Conservation (phyloP, 2,797 vertebrate species). For the Argya squamiceps region DNA sequence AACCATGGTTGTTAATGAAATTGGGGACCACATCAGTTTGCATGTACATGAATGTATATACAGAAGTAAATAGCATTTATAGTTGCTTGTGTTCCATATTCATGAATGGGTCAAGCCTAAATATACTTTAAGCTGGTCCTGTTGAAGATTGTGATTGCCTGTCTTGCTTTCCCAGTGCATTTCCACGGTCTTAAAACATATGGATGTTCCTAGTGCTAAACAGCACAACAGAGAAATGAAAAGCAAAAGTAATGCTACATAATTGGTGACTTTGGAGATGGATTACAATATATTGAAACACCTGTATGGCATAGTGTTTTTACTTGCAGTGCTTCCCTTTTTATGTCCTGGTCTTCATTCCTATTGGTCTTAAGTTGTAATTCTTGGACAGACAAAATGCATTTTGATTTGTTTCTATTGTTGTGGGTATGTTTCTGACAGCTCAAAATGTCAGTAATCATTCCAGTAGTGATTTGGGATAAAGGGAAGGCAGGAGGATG, state of each 20-base stretch:
- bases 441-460: neutral
- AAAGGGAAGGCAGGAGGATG: neutral
- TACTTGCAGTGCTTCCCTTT: neutral
- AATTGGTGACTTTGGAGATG: neutral
- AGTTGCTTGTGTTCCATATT: neutral
- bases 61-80: neutral
- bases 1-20: neutral
- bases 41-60: neutral
- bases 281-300: neutral
- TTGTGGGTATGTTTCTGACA: neutral
- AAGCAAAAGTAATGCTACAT: neutral
- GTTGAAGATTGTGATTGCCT: neutral
- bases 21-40: neutral
- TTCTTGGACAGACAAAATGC: neutral
- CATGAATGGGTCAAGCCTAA: neutral
- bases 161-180: neutral
- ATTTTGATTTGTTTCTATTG: neutral
- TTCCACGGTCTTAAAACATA: neutral
- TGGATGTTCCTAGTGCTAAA: neutral
- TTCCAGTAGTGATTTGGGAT: neutral
- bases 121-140: neutral
- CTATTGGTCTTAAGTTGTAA: neutral
- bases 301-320: neutral
- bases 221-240: neutral
- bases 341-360: neutral